Conservation (phyloP, 92 coral and sea anemone genomes). For the Epizoanthus ramosus region DNA sequence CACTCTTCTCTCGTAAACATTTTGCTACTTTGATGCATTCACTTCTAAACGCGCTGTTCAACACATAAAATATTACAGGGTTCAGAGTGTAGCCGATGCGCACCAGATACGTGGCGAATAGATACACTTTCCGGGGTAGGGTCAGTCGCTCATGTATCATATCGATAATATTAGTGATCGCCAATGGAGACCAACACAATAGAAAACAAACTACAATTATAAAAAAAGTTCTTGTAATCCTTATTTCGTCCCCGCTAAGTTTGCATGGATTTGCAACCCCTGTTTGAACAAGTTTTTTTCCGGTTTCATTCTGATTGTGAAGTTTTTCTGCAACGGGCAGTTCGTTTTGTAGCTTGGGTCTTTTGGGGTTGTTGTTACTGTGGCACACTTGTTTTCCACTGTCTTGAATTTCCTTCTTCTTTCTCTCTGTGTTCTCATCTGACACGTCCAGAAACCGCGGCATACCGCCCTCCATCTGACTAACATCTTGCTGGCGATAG, state of each 20-base stretch:
- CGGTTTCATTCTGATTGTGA: neutral
- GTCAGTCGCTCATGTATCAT: constrained; percentile 51
- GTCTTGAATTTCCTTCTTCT: neutral
- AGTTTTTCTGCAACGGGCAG: neutral
- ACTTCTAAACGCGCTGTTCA: constrained; percentile 66
- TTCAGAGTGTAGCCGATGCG: constrained; percentile 67
- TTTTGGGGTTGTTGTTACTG: neutral
- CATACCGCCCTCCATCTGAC: neutral
- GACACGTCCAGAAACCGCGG: too few species aligned
- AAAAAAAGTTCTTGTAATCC: constrained; percentile 22
- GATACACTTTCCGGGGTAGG: constrained; percentile 78
- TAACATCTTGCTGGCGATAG: neutral
- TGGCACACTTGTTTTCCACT: neutral
- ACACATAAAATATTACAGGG: constrained; percentile 72
- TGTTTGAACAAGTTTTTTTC: neutral
- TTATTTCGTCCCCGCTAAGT: constrained; percentile 1
- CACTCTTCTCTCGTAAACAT: neutral
- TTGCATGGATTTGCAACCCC: neutral
- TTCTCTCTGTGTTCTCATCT: neutral
- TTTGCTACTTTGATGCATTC: constrained; percentile 56
- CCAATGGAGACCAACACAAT: constrained; percentile 1
- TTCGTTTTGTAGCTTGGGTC: neutral
- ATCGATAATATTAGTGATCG: constrained; percentile 35
- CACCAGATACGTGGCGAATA: constrained; percentile 63
- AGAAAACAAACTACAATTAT: constrained; percentile 3